Conservation (phyloP, 2,113 vertebrate species). For the Callaeas wilsoni region DNA sequence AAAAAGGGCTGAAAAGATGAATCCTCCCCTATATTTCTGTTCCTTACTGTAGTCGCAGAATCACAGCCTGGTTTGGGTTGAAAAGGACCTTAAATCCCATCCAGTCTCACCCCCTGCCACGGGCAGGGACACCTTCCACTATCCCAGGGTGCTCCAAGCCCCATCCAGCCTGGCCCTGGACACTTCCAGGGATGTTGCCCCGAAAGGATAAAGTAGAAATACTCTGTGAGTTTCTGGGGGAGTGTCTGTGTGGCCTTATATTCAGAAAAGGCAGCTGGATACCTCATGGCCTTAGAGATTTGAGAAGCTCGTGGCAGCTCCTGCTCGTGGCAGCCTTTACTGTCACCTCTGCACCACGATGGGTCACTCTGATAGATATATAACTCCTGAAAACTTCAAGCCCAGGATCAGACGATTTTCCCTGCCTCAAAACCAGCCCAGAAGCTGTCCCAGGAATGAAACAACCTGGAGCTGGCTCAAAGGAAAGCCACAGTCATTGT, state of each 20-base stretch:
- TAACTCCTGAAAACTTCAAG: background rate
- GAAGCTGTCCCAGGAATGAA: background rate
- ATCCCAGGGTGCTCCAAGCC: background rate
- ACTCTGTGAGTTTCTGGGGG: background rate
- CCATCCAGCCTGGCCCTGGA: fast-evolving
- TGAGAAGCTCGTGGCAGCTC: fast-evolving
- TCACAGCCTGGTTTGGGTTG: background rate
- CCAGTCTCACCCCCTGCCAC: background rate
- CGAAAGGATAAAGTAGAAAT: background rate
- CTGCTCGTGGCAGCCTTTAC: background rate
- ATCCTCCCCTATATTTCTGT: background rate
- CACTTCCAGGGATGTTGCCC: background rate
- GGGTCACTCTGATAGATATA: background rate
- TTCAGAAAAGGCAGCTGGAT: background rate
- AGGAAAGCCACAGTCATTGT: background rate
- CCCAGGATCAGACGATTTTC: background rate
- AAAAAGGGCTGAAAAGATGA: background rate
- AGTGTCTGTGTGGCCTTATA: fast-evolving
- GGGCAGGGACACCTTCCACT: background rate
- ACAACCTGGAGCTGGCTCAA: background rate
- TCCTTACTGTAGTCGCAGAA: background rate
- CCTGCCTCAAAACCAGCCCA: background rate
- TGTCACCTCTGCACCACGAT: background rate
- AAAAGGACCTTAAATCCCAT: background rate
- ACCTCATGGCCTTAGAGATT: background rate